Conservation (phyloP, 1,140 invertebrate genomes). For the Lerema accius region DNA sequence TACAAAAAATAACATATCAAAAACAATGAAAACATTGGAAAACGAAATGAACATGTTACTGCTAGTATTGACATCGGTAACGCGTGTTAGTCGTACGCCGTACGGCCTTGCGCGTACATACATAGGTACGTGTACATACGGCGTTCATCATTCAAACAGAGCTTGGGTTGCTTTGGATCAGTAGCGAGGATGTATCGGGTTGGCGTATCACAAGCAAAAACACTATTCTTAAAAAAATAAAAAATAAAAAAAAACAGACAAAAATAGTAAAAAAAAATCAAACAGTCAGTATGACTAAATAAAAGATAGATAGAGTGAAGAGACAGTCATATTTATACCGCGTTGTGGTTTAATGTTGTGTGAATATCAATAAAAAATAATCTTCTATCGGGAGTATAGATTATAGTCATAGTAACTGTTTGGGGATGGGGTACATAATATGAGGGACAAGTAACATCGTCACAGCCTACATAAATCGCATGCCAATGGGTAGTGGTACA, state of each 20-base stretch:
- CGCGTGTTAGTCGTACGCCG: slow-evolving; percentile 67
- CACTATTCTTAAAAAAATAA: slow-evolving; percentile 70
- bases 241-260: slow-evolving; percentile 67
- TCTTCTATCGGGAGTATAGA: slow-evolving; percentile 46
- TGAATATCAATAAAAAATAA: slow-evolving; percentile 45
- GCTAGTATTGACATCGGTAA: slow-evolving; percentile 59
- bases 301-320: slow-evolving; percentile 76
- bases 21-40: slow-evolving; percentile 57
- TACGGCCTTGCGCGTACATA: slow-evolving; percentile 46
- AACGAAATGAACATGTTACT: slow-evolving; percentile 63
- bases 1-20: slow-evolving; percentile 59
- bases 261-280: slow-evolving; percentile 71
- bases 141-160: slow-evolving; percentile 53
- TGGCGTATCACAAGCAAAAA: slow-evolving; percentile 80
- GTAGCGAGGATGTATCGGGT: slow-evolving; percentile 74
- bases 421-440: slow-evolving; percentile 57
- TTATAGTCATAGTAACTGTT: slow-evolving; percentile 79
- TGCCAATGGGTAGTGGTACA: slow-evolving; percentile 61
- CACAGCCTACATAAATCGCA: slow-evolving; percentile 77
- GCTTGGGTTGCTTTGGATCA: slow-evolving; percentile 66
- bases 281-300: slow-evolving; percentile 82
- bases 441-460: slow-evolving; percentile 76
- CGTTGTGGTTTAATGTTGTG: slow-evolving; percentile 67
- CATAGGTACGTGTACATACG: slow-evolving; percentile 44
- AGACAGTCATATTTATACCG: slow-evolving; percentile 77